Evolutionary conservation across 2,888 invertebrate genomes (phyloP).

Genomic region (Euplagia quadripunctaria): DNA sequence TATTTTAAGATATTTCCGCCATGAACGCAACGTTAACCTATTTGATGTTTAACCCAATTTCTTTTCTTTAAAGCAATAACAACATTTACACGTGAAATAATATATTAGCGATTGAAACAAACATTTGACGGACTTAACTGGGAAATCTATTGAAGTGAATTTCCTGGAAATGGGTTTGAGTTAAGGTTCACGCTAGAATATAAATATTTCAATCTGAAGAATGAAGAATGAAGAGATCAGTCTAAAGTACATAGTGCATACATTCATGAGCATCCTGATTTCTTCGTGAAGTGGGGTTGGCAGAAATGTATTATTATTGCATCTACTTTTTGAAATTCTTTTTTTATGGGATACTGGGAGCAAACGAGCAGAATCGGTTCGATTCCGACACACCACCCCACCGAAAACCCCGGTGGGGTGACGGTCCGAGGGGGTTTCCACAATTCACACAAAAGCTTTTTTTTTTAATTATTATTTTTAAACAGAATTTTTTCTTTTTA

Average conservation of each 20-base stretch:
- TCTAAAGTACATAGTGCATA: background rate
- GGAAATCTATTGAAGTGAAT: background rate
- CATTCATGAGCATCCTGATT: background rate
- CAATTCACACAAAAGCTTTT: no score
- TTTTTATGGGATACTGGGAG: no score
- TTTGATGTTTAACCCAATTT: constrained; percentile 40
- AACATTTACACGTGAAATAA: constrained; percentile 23
- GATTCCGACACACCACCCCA: no score
- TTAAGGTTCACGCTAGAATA: background rate
- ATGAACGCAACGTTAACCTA: constrained; percentile 48
- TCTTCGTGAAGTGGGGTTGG: background rate
- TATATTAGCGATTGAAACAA: constrained; percentile 10
- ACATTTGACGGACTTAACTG: background rate
- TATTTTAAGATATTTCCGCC: constrained; percentile 46
- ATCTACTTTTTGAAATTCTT: no score
- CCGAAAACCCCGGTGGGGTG: no score
- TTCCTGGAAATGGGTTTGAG: background rate
- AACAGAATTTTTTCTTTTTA: no score
- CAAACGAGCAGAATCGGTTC: no score
- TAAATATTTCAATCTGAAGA: background rate
- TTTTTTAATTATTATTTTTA: no score
- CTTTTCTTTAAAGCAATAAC: constrained; percentile 24
- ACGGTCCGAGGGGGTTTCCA: no score
- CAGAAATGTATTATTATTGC: no score
- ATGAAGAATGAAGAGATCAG: background rate